Evolutionary conservation across 2,888 invertebrate species (phyloP).

Genomic region (Lysandra bellargus): DNA sequence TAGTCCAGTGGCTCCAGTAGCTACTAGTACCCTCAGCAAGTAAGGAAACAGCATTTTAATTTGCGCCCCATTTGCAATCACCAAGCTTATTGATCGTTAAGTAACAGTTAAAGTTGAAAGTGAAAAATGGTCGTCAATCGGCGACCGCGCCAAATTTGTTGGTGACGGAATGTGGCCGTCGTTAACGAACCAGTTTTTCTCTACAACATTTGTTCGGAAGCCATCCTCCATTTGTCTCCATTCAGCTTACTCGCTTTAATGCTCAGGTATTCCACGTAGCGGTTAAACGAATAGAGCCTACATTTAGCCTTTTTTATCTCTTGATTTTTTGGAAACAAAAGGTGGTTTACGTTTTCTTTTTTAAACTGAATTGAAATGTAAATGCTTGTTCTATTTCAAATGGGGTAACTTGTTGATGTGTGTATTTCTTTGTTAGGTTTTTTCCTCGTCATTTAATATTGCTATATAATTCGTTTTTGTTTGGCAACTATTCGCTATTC

Average conservation of each 20-base stretch:
- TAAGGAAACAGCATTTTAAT: not conserved
- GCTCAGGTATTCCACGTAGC: slow-evolving; percentile 28
- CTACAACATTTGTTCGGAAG: slow-evolving; percentile 32
- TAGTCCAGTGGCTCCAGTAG: too few species aligned
- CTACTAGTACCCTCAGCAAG: not conserved
- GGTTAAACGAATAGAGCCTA: slow-evolving; percentile 24
- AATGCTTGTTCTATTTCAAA: slow-evolving; percentile 3
- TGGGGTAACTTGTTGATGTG: not conserved
- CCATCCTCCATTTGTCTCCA: slow-evolving; percentile 33
- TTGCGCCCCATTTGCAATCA: not conserved
- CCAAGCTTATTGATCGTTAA: not conserved
- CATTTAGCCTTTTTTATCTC: slow-evolving; percentile 24
- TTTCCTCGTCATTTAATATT: too few species aligned
- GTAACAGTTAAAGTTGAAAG: slow-evolving; percentile 2
- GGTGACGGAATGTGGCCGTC: slow-evolving; percentile 32
- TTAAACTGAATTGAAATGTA: not conserved
- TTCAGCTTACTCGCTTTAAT: slow-evolving; percentile 32
- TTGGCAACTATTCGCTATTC: too few species aligned
- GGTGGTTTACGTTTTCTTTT: slow-evolving; percentile 9
- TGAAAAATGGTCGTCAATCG: slow-evolving; percentile 20
- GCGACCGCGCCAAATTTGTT: slow-evolving; percentile 28
- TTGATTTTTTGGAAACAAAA: slow-evolving; percentile 17
- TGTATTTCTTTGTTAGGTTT: not conserved
- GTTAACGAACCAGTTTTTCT: slow-evolving; percentile 33
- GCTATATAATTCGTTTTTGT: too few species aligned